phyloP scores from a whole-genome alignment of 1,140 invertebrate genomes.

The Aphelinus certus region DNA sequence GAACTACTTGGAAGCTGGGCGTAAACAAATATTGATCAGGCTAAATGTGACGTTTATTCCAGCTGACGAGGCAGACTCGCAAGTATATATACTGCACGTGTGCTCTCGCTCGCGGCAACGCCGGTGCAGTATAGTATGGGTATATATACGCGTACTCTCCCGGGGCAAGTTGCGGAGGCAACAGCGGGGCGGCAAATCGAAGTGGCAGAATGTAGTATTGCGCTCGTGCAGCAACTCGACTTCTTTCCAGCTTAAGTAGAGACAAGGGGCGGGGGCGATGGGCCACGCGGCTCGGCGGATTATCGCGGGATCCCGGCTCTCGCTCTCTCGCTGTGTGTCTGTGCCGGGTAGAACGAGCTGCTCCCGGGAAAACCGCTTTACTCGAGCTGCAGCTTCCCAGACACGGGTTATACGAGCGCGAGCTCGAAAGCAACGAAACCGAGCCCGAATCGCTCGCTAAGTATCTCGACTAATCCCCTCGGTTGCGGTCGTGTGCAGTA shows the following conservation, averaged over 20 bases:
- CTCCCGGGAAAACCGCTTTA: background rate
- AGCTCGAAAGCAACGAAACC: background rate
- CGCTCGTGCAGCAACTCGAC: background rate
- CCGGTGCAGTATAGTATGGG: no score
- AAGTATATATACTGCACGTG: no score
- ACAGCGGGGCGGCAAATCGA: no score
- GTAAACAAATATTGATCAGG: no score
- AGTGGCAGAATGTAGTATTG: no score
- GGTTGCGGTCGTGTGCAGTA: background rate
- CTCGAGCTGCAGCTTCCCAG: background rate
- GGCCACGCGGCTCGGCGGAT: background rate
- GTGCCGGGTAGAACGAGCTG: background rate
- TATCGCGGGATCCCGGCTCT: constrained; percentile 1
- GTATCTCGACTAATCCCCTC: constrained; percentile 18
- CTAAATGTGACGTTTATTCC: no score
- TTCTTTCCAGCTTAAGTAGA: constrained; percentile 16
- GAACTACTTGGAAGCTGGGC: no score
- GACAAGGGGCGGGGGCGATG: background rate
- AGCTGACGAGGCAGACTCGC: no score
- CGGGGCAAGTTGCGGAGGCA: no score
- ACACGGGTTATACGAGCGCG: background rate
- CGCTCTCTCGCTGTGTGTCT: background rate
- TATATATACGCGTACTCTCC: no score
- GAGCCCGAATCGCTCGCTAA: constrained; percentile 10
- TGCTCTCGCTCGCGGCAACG: no score